Evolutionary conservation across 2,888 invertebrate species (phyloP).

Genomic region (Ctenicera cuprea): DNA sequence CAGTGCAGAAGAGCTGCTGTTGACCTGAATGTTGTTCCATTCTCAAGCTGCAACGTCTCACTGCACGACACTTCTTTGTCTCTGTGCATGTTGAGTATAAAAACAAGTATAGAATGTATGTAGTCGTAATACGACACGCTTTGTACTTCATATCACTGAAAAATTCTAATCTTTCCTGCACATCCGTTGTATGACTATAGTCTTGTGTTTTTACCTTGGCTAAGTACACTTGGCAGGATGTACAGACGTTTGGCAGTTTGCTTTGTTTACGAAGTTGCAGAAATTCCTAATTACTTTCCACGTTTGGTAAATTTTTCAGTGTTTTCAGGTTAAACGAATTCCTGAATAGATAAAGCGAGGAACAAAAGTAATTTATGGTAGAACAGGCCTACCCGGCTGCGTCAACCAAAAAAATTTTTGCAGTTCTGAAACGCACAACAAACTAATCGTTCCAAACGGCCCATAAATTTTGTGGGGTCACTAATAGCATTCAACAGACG

Average conservation of each 20-base stretch:
- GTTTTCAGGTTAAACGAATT: too few species aligned
- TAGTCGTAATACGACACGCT: constrained; percentile 1
- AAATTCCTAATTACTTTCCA: too few species aligned
- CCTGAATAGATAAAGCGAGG: too few species aligned
- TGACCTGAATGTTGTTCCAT: constrained; percentile 34
- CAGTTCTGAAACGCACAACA: too few species aligned
- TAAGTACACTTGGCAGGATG: too few species aligned
- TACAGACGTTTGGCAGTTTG: too few species aligned
- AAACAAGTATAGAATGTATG: constrained; percentile 9
- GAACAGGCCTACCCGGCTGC: too few species aligned
- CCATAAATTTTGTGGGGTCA: neutral
- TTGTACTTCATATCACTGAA: neutral
- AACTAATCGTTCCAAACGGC: constrained; percentile 1
- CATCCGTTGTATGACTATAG: neutral
- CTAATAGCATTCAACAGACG: neutral
- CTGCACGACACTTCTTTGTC: constrained; percentile 36
- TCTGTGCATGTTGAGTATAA: constrained; percentile 13
- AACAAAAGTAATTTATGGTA: too few species aligned
- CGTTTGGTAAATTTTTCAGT: too few species aligned
- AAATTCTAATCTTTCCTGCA: neutral
- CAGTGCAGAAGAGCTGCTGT: constrained; percentile 27
- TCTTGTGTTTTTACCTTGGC: too few species aligned
- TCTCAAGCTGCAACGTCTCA: constrained; percentile 29
- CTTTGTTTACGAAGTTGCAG: too few species aligned
- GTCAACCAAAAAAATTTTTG: too few species aligned